Conservation (phyloP, 2,797 vertebrate genomes). For the Coregonus ussuriensis region DNA sequence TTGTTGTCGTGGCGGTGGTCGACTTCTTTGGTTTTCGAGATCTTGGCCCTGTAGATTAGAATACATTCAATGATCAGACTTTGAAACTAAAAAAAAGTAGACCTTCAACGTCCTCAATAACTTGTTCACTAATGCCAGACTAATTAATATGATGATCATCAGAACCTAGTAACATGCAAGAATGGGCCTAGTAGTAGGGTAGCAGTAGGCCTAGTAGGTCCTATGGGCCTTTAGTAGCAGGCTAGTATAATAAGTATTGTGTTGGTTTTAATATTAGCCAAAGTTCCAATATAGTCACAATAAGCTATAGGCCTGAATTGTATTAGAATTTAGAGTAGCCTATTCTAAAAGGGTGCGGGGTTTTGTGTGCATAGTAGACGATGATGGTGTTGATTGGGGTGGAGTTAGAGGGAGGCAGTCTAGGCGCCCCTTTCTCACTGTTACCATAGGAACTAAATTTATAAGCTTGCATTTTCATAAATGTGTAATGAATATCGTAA, state of each 20-base stretch:
- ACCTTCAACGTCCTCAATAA: constrained; percentile 1
- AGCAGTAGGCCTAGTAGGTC: background rate
- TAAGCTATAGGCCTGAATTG: background rate
- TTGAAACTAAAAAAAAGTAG: background rate
- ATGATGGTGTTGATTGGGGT: constrained; percentile 51
- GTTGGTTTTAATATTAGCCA: background rate
- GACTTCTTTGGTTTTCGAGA: constrained; percentile 93
- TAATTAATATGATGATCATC: constrained; percentile 14
- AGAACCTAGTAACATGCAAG: background rate
- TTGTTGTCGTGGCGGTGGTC: constrained; percentile 20
- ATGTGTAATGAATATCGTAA: constrained; percentile 38
- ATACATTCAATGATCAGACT: constrained; percentile 11
- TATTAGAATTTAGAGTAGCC: constrained; percentile 6
- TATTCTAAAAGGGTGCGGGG: constrained; percentile 11
- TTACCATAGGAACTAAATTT: constrained; percentile 65
- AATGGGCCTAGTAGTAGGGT: background rate
- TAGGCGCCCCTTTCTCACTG: constrained; percentile 61
- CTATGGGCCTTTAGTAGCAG: background rate
- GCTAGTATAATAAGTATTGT: background rate
- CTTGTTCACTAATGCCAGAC: background rate
- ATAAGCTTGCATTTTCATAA: constrained; percentile 40
- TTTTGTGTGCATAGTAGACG: constrained; percentile 27
- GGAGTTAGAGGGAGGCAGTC: constrained; percentile 54
- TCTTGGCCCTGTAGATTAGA: constrained; percentile 80
- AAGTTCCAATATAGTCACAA: background rate